Evolutionary conservation across 2,888 invertebrate species (phyloP).

Genomic region (Bembecia ichneumoniformis): DNA sequence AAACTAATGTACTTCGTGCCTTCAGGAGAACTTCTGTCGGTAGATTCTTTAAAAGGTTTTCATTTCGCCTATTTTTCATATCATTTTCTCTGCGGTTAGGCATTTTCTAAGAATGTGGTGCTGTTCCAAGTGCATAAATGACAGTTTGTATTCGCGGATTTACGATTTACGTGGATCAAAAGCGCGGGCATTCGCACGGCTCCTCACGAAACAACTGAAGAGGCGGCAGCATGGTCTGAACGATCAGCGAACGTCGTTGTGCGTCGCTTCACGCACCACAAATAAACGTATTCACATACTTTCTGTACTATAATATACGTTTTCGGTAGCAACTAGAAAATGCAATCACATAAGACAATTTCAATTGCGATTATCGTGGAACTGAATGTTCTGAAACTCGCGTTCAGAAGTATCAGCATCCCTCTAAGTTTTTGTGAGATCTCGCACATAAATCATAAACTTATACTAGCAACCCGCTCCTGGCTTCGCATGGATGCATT

Average conservation of each 20-base stretch:
- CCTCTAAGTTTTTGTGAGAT: too few relatives aligned
- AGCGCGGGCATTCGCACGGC: conserved; percentile 39
- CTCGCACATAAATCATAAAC: too few relatives aligned
- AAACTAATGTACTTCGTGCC: conserved; percentile 59
- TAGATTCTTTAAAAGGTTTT: conserved; percentile 57
- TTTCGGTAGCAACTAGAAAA: too few relatives aligned
- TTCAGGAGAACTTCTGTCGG: conserved; percentile 59
- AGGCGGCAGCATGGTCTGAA: conserved; percentile 30
- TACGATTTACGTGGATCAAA: background rate
- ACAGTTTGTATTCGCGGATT: background rate
- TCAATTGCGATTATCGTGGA: too few relatives aligned
- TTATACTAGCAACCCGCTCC: too few relatives aligned
- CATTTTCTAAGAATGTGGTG: conserved; percentile 27
- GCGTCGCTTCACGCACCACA: conserved; percentile 52
- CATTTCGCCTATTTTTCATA: conserved; percentile 48
- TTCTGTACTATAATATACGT: conserved; percentile 6
- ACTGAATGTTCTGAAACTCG: too few relatives aligned
- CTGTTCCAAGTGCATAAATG: conserved; percentile 19
- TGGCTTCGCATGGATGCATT: too few relatives aligned
- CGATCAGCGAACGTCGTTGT: conserved; percentile 33
- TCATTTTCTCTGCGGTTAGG: conserved; percentile 52
- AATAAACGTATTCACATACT: conserved; percentile 58
- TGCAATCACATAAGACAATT: too few relatives aligned
- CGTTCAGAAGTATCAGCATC: too few relatives aligned
- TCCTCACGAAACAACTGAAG: conserved; percentile 52